Conservation (phyloP, 2,797 vertebrate species). For the Pristis pectinata region DNA sequence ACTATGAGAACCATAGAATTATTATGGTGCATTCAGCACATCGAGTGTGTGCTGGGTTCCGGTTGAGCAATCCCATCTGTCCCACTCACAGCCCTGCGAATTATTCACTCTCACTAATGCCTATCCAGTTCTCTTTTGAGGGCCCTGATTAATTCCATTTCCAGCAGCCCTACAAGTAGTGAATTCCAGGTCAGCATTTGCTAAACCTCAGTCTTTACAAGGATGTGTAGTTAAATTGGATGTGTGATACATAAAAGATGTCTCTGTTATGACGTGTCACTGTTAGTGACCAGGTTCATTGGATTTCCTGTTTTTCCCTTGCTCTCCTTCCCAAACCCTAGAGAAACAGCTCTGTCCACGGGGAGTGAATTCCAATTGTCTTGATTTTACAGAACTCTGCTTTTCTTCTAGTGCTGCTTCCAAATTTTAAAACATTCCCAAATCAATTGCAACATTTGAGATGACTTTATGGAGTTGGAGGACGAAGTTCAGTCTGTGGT, state of each 20-base stretch:
- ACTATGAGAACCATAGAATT: too few species aligned
- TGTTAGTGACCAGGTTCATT: too few species aligned
- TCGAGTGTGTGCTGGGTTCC: too few species aligned
- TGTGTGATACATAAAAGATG: background rate
- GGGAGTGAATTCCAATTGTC: background rate
- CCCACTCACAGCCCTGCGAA: too few species aligned
- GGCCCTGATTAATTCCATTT: too few species aligned
- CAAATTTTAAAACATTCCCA: background rate
- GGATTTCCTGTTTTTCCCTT: background rate
- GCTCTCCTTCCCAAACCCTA: background rate
- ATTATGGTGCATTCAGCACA: too few species aligned
- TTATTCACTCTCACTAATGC: too few species aligned
- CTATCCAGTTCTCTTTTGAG: too few species aligned
- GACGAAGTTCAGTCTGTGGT: background rate
- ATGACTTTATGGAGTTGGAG: background rate
- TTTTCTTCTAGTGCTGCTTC: background rate
- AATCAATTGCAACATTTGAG: background rate
- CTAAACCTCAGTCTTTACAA: background rate
- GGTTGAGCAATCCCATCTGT: too few species aligned
- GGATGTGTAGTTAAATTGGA: background rate
- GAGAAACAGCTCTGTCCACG: background rate
- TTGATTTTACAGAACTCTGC: background rate
- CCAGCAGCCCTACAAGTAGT: too few species aligned
- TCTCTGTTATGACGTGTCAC: too few species aligned
- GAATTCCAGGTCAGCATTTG: too few species aligned